Evolutionary conservation across 2,113 vertebrate species (phyloP).

Genomic region (Uria aalge): DNA sequence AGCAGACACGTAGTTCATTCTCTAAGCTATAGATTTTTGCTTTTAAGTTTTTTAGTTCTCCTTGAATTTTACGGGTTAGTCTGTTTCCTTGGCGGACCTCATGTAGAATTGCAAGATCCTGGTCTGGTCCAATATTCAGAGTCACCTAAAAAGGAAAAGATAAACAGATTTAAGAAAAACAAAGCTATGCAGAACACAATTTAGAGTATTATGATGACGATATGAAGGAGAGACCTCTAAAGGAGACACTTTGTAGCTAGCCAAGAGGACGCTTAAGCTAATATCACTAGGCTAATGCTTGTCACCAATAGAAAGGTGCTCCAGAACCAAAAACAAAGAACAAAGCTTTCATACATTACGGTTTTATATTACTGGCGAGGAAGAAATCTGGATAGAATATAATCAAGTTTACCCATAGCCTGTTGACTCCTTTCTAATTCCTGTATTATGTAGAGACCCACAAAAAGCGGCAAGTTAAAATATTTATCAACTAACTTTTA

Average conservation of each 20-base stretch:
- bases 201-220: not conserved
- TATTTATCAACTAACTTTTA: not conserved
- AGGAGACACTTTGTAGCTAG: not conserved
- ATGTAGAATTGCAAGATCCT: slow-evolving; percentile 88
- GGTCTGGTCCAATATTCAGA: slow-evolving; percentile 80
- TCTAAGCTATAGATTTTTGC: slow-evolving; percentile 90
- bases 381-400: not conserved
- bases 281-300: not conserved
- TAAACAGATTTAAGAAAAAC: not conserved
- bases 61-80: slow-evolving; percentile 86
- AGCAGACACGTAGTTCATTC: slow-evolving; percentile 85
- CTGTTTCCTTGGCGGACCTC: slow-evolving; percentile 86
- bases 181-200: not conserved
- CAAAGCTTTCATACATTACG: not conserved
- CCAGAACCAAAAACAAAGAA: not conserved
- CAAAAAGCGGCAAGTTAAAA: not conserved
- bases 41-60: slow-evolving; percentile 87
- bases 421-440: not conserved
- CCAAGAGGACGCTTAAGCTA: not conserved
- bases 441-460: not conserved
- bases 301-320: not conserved
- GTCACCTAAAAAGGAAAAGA: slow-evolving; percentile 75
- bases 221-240: not conserved
- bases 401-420: not conserved
- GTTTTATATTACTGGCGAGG: not conserved